Conservation (phyloP, 2,888 invertebrate genomes). For the Andrena flavipes region DNA sequence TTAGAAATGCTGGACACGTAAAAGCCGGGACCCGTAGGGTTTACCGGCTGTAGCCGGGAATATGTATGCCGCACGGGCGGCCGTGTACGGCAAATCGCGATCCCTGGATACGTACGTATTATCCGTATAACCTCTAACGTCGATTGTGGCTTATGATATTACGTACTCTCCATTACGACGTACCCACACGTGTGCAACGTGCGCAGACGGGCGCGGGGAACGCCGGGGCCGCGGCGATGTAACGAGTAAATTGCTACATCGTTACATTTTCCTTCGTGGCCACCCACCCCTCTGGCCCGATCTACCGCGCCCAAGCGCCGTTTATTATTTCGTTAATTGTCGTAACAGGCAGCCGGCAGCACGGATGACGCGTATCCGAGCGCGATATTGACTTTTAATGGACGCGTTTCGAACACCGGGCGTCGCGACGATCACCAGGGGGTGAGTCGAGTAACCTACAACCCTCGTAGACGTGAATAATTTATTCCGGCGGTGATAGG, state of each 20-base stretch:
- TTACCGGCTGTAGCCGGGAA: conserved; percentile 72
- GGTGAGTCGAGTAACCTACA: neutral
- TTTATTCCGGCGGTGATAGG: neutral
- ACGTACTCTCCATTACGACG: conserved; percentile 65
- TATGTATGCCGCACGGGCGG: conserved; percentile 67
- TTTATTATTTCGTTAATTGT: conserved; percentile 62
- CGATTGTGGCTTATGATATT: conserved; percentile 72
- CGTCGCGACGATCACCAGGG: neutral
- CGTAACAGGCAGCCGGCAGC: conserved; percentile 21
- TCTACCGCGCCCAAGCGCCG: conserved; percentile 22
- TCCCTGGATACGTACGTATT: conserved; percentile 70
- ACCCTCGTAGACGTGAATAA: neutral
- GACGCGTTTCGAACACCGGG: conserved; percentile 7
- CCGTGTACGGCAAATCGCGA: conserved; percentile 75
- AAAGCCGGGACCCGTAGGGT: conserved; percentile 74
- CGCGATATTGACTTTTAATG: conserved; percentile 16
- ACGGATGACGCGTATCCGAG: neutral
- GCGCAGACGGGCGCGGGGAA: neutral
- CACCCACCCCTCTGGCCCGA: conserved; percentile 8
- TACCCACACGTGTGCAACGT: neutral
- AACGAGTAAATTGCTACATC: conserved; percentile 70
- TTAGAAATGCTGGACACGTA: conserved; percentile 80
- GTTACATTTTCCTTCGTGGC: conserved; percentile 64
- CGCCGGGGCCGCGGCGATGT: conserved; percentile 34
- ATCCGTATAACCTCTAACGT: conserved; percentile 70